These are phyloP conservation scores for Galerucella nymphaeae DNA, from an alignment of 2,888 invertebrate genomes.

Conservation along the genomic window DNA sequence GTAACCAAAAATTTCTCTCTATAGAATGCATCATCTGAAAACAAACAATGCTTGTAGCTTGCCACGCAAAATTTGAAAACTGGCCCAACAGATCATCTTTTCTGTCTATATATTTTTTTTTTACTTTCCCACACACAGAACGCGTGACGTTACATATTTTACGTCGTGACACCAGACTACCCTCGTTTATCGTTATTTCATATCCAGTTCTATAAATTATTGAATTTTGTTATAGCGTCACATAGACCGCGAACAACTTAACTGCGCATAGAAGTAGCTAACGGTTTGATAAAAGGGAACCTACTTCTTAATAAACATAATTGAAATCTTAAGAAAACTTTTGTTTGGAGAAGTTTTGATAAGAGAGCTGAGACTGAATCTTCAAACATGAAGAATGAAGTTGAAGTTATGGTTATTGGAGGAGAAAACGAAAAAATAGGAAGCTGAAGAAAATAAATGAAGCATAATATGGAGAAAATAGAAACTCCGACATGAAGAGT, in stretches of 20 bases:
- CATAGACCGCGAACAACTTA: constrained; percentile 11
- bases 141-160: constrained; percentile 20
- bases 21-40: background rate
- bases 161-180: constrained; percentile 8
- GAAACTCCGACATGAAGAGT: no score
- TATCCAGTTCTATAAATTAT: constrained; percentile 27
- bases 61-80: constrained; percentile 46
- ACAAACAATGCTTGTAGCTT: constrained; percentile 12
- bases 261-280: background rate
- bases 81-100: constrained; percentile 37
- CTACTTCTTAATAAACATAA: background rate
- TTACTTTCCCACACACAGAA: constrained; percentile 6
- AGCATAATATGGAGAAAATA: no score
- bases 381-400: no score
- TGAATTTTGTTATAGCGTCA: constrained; percentile 30
- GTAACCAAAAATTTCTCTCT: no score
- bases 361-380: no score
- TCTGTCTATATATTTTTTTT: constrained; percentile 4
- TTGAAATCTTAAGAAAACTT: background rate
- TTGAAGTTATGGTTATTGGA: no score
- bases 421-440: no score
- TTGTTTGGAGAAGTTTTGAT: no score
- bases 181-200: constrained; percentile 10
- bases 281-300: background rate
- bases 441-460: no score